Conservation (phyloP, 2,797 vertebrate species). For the Xenentodon cancila region DNA sequence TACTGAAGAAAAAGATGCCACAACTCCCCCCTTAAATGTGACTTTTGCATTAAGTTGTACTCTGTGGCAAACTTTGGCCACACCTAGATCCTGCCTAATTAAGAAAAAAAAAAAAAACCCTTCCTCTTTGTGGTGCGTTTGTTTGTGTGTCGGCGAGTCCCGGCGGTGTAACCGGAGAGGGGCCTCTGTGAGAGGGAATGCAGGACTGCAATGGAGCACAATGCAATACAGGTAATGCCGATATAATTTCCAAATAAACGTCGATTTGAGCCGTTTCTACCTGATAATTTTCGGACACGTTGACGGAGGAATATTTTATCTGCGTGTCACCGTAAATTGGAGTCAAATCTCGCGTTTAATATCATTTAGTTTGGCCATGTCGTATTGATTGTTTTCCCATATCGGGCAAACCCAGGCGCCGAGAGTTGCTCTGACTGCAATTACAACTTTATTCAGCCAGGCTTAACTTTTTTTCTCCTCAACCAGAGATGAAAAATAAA, state of each 20-base stretch:
- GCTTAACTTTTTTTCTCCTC: slow-evolving; percentile 65
- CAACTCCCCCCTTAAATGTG: slow-evolving; percentile 31
- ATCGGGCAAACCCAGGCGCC: slow-evolving; percentile 46
- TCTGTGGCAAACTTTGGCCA: slow-evolving; percentile 82
- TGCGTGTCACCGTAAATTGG: slow-evolving; percentile 20
- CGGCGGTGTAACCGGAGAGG: slow-evolving; percentile 86
- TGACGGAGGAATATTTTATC: slow-evolving; percentile 34
- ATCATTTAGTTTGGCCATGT: slow-evolving; percentile 54
- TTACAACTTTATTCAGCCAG: slow-evolving; percentile 75
- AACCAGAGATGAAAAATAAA: slow-evolving; percentile 15
- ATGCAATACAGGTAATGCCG: slow-evolving; percentile 85
- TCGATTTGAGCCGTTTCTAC: background rate
- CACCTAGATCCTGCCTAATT: slow-evolving; percentile 79
- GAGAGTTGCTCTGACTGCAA: slow-evolving; percentile 69
- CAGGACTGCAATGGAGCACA: slow-evolving; percentile 87
- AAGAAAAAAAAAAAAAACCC: slow-evolving; percentile 45
- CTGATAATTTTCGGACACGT: slow-evolving; percentile 12
- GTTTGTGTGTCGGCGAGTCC: slow-evolving; percentile 82
- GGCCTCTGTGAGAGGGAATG: slow-evolving; percentile 82
- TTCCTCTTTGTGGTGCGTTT: slow-evolving; percentile 62
- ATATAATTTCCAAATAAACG: slow-evolving; percentile 64
- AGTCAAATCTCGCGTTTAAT: slow-evolving; percentile 9
- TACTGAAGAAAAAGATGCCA: slow-evolving; percentile 51
- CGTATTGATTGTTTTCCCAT: slow-evolving; percentile 79
- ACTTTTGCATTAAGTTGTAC: slow-evolving; percentile 67